Base-by-base conservation (phyloP, 1,140 invertebrate species). In the Geopemphigus sp. region DNA sequence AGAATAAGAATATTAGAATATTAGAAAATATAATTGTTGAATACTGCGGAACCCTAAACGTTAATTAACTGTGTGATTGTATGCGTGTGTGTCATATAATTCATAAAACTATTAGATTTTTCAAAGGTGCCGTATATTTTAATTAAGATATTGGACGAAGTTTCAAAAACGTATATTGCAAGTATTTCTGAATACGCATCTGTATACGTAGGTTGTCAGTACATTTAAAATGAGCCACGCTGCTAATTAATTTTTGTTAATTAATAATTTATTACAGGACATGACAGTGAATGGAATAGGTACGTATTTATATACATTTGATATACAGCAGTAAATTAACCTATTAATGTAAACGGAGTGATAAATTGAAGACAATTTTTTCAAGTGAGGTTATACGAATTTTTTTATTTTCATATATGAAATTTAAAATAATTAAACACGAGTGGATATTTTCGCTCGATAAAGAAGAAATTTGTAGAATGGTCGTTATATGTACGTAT, bases 391-490 rank as follows among this genome's bases (percentile, higher is more conserved):
- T n/a, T n/a, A n/a, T 17, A 2, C 29, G 17, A 4, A 8, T 63
- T 32, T 61, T 32, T 63, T 29, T 15, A n/a, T 63, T 19, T 19
- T 1, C 5, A 6, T 63, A 11, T 22, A 64, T 64, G 3, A 1
- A 32, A 64, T 64, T 64, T 39, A 64, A 64, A 64, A 39, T 39
- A 39, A n/a, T 64, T 39, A 39, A 64, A 63, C 29, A n/a, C 47
- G 47, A 11, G 26, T 1, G 32, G 32, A n/a, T 22, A 64, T 39
- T 64, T 64, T 64, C 10, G 2, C 10, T 19, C 10, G 6, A 39
- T 64, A 64, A 64, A 32, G 19, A 64, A 64, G 32, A 64, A 17
- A 19, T 64, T 32, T 0, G 2, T n/a, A n/a, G n/a, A n/a, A n/a
- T n/a, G n/a, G n/a, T n/a, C n/a, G n/a, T n/a, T n/a, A n/a, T n/a